A percentile compares a stretch with the other conserved stretches of the same genome.
Conservation (phyloP, 2,888 invertebrate genomes). For the Drosophila stalkeri region DNA sequence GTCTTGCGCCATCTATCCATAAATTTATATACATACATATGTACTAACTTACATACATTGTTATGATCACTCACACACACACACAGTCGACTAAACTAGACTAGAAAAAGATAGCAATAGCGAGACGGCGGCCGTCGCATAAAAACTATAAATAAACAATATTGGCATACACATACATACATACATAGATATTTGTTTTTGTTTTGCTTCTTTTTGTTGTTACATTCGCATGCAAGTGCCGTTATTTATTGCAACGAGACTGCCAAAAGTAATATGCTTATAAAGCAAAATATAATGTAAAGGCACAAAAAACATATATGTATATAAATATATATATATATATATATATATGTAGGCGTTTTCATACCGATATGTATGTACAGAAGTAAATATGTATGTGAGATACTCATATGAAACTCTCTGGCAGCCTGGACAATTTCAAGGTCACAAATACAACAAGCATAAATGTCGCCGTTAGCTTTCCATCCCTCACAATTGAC, state of each 20-base stretch:
- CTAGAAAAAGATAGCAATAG: slow-evolving; percentile 21
- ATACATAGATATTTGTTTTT: slow-evolving; percentile 14
- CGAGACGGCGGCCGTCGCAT: slow-evolving; percentile 11
- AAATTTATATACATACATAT: neutral
- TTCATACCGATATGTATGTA: neutral
- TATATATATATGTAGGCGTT: neutral
- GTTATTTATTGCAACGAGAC: slow-evolving; percentile 4
- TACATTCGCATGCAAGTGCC: slow-evolving; percentile 17
- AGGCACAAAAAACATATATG: too few relatives aligned
- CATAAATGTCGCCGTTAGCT: slow-evolving; percentile 30
- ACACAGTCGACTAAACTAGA: slow-evolving; percentile 29
- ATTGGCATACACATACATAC: slow-evolving; percentile 3
- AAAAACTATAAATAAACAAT: slow-evolving; percentile 49
- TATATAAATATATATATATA: neutral
- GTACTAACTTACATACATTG: neutral
- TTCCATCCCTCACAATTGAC: slow-evolving; percentile 49
- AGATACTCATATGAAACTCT: slow-evolving; percentile 30
- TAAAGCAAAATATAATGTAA: neutral
- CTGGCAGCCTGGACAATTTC: slow-evolving; percentile 41
- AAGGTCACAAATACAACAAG: slow-evolving; percentile 47
- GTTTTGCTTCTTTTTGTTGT: slow-evolving; percentile 12
- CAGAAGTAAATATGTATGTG: neutral
- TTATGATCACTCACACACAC: neutral
- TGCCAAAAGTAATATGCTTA: neutral
- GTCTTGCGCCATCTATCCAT: neutral